Conservation (phyloP, 2,888 invertebrate genomes). For the Siphonodentalium dalli region DNA sequence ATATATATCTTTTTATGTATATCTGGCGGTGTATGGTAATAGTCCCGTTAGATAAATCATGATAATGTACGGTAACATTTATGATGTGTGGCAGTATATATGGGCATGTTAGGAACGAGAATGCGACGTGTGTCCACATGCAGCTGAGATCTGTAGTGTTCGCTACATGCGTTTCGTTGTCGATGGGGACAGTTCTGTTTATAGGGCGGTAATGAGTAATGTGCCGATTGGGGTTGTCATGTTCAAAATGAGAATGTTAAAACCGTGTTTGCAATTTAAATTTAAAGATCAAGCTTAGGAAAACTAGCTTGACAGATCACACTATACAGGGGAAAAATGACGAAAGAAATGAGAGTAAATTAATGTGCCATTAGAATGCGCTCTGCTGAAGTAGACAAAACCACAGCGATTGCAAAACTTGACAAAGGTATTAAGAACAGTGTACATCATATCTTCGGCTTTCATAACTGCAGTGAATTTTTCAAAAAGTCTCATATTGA, state of each 20-base stretch:
- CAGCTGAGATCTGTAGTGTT: too few relatives aligned
- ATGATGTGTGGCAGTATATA: too few relatives aligned
- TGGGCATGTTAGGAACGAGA: too few relatives aligned
- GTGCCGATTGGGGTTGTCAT: conserved; percentile 13
- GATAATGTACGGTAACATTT: too few relatives aligned
- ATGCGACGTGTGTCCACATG: too few relatives aligned
- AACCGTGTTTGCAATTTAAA: conserved; percentile 22
- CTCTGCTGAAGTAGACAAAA: background rate
- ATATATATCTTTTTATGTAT: too few relatives aligned
- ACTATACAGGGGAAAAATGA: conserved; percentile 8
- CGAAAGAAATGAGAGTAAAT: conserved; percentile 11
- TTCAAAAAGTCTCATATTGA: conserved; percentile 18
- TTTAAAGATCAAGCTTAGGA: conserved; percentile 9
- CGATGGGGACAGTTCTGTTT: conserved; percentile 29
- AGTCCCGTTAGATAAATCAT: too few relatives aligned
- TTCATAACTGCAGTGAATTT: conserved; percentile 25
- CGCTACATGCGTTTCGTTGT: conserved; percentile 19
- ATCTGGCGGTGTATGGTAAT: too few relatives aligned
- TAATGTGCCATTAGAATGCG: conserved; percentile 28
- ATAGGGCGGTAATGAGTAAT: conserved; percentile 6
- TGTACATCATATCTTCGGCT: conserved; percentile 22
- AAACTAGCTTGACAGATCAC: conserved; percentile 9
- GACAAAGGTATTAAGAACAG: conserved; percentile 25
- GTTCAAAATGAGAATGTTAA: conserved; percentile 15
- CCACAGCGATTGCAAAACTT: conserved; percentile 5